phyloP scores from a whole-genome alignment of 2,113 vertebrate genomes.

The Machaerirhynchus nigripectus region DNA sequence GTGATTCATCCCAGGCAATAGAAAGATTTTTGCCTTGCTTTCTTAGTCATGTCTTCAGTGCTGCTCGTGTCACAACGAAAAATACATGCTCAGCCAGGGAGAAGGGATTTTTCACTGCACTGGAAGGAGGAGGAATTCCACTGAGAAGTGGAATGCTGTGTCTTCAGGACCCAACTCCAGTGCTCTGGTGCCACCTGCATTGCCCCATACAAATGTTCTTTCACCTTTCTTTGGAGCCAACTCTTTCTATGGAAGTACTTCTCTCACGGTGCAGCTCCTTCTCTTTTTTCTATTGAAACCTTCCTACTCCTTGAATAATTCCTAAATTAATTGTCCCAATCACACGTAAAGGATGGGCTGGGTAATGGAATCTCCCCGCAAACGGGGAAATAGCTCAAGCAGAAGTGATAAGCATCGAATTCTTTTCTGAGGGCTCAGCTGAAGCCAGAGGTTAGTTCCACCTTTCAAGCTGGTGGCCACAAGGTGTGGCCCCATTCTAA shows the following conservation, averaged over 20 bases:
- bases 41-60: not conserved
- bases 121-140: not conserved
- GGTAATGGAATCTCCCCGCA: not conserved
- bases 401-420: not conserved
- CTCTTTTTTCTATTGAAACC: not conserved
- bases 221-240: not conserved
- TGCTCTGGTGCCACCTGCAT: not conserved
- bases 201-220: not conserved
- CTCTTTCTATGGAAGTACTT: not conserved
- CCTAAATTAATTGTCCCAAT: not conserved
- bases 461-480: not conserved
- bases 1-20: not conserved
- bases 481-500: not conserved
- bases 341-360: not conserved
- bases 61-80: not conserved
- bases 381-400: not conserved
- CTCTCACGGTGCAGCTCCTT: not conserved
- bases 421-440: not conserved
- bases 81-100: not conserved
- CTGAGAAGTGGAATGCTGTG: fast-evolving
- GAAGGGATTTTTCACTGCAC: not conserved
- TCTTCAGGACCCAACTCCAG: not conserved
- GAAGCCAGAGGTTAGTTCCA: not conserved
- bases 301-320: not conserved
- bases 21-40: not conserved